Evolutionary conservation across 2,888 invertebrate genomes (phyloP).

Genomic region (Macropis europaea): DNA sequence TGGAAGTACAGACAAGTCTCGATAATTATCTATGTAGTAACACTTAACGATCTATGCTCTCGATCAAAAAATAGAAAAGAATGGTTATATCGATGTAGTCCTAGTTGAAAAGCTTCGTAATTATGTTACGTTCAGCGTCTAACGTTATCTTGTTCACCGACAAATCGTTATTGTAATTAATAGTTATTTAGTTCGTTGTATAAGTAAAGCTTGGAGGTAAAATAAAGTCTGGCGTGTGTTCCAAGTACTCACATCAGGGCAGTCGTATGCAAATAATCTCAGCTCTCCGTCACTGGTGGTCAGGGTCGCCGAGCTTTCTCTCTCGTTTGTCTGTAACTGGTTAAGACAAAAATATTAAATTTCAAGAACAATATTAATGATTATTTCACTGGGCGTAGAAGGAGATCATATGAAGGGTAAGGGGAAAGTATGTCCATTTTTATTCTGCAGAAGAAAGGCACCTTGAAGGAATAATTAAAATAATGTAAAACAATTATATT

Average conservation of each 20-base stretch:
- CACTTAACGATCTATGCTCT: conserved; percentile 30
- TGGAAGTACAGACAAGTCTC: conserved; percentile 19
- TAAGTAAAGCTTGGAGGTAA: conserved; percentile 39
- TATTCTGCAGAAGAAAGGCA: too few species aligned
- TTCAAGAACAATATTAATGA: not conserved
- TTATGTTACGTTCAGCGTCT: conserved; percentile 27
- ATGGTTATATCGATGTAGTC: conserved; percentile 8
- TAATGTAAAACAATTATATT: too few species aligned
- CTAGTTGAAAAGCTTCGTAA: conserved; percentile 24
- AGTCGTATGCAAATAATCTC: conserved; percentile 78
- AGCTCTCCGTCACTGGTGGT: conserved; percentile 78
- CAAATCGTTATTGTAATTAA: conserved; percentile 14
- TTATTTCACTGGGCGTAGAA: too few species aligned
- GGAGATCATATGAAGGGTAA: too few species aligned
- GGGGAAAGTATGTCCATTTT: too few species aligned
- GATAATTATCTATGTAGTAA: conserved; percentile 13
- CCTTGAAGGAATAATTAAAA: too few species aligned
- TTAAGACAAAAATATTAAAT: not conserved
- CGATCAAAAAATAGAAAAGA: not conserved
- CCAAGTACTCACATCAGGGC: conserved; percentile 76
- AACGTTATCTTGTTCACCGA: conserved; percentile 12
- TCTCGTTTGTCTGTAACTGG: conserved; percentile 77
- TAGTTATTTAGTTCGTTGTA: conserved; percentile 13
- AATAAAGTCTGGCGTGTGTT: conserved; percentile 13
- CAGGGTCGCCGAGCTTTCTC: conserved; percentile 77